A percentile compares a stretch with the other conserved stretches of the same genome.
Conservation (phyloP, 2,888 invertebrate genomes). For the Heliothis peltigera region DNA sequence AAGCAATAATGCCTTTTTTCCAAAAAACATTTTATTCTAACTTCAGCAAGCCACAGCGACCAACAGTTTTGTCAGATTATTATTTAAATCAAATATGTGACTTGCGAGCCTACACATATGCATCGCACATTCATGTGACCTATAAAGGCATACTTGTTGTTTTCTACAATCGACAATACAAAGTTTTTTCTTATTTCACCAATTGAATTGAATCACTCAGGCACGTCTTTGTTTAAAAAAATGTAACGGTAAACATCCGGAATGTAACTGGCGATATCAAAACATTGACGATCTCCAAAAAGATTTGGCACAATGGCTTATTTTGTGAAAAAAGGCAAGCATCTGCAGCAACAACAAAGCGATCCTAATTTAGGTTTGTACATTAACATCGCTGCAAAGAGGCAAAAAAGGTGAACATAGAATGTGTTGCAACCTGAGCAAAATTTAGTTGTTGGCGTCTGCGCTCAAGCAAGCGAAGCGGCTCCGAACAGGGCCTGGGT, state of each 20-base stretch:
- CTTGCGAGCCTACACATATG: background rate
- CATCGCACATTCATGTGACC: background rate
- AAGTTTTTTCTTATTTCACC: background rate
- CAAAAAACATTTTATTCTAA: background rate
- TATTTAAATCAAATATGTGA: background rate
- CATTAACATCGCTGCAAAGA: conserved; percentile 62
- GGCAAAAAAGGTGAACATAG: conserved; percentile 67
- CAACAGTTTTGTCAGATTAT: background rate
- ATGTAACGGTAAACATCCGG: conserved; percentile 22
- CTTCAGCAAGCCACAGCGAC: background rate
- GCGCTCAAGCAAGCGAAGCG: conserved; percentile 82
- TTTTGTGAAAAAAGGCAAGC: conserved; percentile 29
- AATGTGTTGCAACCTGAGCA: conserved; percentile 78
- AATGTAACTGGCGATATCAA: conserved; percentile 22
- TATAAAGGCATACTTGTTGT: background rate
- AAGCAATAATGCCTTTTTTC: too few relatives aligned
- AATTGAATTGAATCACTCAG: background rate
- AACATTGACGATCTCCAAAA: conserved; percentile 32
- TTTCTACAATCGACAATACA: background rate
- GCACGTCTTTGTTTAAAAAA: conserved; percentile 19
- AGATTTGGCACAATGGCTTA: conserved; percentile 28
- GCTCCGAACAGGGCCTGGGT: conserved; percentile 82
- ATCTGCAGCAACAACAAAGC: conserved; percentile 39
- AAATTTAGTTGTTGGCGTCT: conserved; percentile 86
- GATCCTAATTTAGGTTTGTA: conserved; percentile 63